Conservation (phyloP, 2,797 vertebrate genomes). For the Sphaeramia orbicularis region DNA sequence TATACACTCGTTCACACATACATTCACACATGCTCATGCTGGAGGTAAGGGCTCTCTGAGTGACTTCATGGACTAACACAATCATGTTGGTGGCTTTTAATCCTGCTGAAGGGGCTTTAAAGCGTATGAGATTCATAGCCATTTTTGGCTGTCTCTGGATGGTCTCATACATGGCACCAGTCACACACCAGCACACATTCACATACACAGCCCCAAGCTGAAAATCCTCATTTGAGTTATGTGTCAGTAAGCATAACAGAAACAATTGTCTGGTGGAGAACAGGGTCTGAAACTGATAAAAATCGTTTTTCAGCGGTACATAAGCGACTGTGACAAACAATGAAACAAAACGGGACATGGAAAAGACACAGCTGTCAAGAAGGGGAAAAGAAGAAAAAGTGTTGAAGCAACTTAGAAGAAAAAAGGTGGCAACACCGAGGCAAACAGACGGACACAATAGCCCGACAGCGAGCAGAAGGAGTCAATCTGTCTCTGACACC, state of each 20-base stretch:
- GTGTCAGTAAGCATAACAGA: conserved; percentile 59
- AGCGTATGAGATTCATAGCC: conserved; percentile 66
- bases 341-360: conserved; percentile 67
- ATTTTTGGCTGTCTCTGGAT: conserved; percentile 71
- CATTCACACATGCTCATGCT: conserved; percentile 50
- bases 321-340: conserved; percentile 51
- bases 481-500: conserved; percentile 70
- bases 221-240: conserved; percentile 55
- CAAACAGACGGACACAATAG: conserved; percentile 67
- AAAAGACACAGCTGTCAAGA: conserved; percentile 67
- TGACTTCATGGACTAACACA: conserved; percentile 81
- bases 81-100: conserved; percentile 79
- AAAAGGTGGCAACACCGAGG: conserved; percentile 63
- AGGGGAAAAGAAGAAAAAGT: conserved; percentile 52
- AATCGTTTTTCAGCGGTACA: conserved; percentile 48
- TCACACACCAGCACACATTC: conserved; percentile 44
- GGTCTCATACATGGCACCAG: conserved; percentile 46
- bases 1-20: conserved; percentile 69
- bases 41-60: conserved; percentile 77
- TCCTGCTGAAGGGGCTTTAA: conserved; percentile 73
- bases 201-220: conserved; percentile 16
- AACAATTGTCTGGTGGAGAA: conserved; percentile 47
- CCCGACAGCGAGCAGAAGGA: conserved; percentile 59
- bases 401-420: conserved; percentile 63
- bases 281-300: conserved; percentile 49